phyloP scores from a whole-genome alignment of 2,888 invertebrate genomes.

The Prosopocoilus inquinatus region DNA sequence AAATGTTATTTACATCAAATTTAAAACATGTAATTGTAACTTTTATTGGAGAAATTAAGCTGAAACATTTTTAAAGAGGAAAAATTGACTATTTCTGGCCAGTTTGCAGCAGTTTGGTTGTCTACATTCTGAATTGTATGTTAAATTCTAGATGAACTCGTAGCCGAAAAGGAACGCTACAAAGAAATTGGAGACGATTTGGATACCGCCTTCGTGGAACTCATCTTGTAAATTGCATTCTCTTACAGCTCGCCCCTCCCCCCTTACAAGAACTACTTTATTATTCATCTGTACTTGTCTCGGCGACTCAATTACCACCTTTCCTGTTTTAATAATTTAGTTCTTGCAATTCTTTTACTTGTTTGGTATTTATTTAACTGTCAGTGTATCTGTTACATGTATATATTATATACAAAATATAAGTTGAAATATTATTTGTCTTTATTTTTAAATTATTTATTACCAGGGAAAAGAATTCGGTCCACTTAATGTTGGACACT shows the following conservation, averaged over 20 bases:
- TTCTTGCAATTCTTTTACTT: conserved; percentile 14
- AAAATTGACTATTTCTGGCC: background rate
- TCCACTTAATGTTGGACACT: too few species aligned
- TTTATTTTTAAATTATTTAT: conserved; percentile 25
- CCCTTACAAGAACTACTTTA: conserved; percentile 12
- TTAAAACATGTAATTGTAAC: background rate
- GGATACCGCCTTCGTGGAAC: conserved; percentile 97
- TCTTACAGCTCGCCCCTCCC: conserved; percentile 8
- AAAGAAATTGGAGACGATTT: conserved; percentile 99
- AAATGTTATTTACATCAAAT: background rate
- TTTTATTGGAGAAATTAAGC: background rate
- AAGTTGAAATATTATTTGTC: conserved; percentile 33
- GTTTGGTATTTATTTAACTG: conserved; percentile 15
- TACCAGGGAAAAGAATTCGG: too few species aligned
- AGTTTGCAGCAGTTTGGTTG: background rate
- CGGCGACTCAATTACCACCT: conserved; percentile 28
- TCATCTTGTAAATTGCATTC: conserved; percentile 59
- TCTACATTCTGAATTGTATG: background rate
- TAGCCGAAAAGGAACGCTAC: conserved; percentile 98
- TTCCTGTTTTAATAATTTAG: conserved; percentile 2
- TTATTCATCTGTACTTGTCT: conserved; percentile 11
- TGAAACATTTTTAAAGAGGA: background rate
- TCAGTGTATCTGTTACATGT: conserved; percentile 26
- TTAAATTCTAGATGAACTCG: conserved; percentile 79
- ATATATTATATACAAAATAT: conserved; percentile 35